Evolutionary conservation across 2,113 vertebrate species (phyloP).

Genomic region (Chauna torquata): DNA sequence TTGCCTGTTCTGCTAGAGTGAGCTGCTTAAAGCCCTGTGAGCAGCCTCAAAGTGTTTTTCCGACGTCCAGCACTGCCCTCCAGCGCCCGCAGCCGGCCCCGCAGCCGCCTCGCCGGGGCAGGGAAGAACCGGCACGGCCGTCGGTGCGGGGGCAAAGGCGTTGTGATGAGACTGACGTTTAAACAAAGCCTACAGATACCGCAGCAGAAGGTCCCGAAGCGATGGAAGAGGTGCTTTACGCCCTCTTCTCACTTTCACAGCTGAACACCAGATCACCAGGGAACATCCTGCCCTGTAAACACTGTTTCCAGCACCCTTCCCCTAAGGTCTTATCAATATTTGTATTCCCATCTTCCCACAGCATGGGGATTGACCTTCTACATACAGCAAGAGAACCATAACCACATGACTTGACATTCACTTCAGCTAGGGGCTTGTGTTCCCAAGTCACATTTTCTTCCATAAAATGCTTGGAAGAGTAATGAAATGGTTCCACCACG

Average conservation of each 20-base stretch:
- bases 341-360: background rate
- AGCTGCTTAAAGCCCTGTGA: accelerated
- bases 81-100: background rate
- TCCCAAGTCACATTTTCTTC: background rate
- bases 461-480: background rate
- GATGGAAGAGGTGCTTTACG: background rate
- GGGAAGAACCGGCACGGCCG: too few relatives aligned
- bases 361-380: background rate
- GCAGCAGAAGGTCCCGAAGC: background rate
- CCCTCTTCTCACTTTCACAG: background rate
- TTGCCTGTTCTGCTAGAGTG: background rate
- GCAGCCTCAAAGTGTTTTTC: accelerated
- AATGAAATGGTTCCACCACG: background rate
- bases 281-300: background rate
- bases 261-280: background rate
- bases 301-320: background rate
- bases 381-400: background rate
- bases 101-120: too few relatives aligned
- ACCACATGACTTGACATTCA: background rate
- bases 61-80: slow-evolving; percentile 40
- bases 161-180: background rate
- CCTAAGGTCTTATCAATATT: background rate
- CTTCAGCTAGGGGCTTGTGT: background rate
- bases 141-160: background rate
- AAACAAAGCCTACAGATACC: background rate